Evolutionary conservation across 1,140 invertebrate species (phyloP).

Genomic region (Drosophila funebris): DNA sequence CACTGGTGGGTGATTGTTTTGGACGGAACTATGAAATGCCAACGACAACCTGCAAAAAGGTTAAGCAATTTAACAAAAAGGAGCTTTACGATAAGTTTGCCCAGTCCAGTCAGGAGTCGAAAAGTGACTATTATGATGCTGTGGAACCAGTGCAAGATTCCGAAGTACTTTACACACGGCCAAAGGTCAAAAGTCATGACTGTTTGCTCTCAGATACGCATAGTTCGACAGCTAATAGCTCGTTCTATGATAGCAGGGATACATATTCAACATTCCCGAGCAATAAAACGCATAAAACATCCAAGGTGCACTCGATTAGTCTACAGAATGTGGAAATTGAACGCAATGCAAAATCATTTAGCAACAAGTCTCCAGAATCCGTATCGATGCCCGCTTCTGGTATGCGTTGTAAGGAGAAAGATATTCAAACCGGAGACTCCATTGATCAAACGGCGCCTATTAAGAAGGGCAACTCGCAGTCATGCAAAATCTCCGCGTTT

Average conservation of each 20-base stretch:
- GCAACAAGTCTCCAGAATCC: conserved; percentile 74
- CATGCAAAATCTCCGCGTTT: conserved; percentile 76
- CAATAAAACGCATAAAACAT: conserved; percentile 85
- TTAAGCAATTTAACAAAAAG: conserved; percentile 77
- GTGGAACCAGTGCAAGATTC: conserved; percentile 58
- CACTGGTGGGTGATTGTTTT: conserved; percentile 74
- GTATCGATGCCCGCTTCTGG: conserved; percentile 68
- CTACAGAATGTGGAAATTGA: conserved; percentile 88
- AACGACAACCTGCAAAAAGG: conserved; percentile 80
- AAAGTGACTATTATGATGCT: conserved; percentile 87
- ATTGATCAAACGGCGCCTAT: conserved; percentile 72
- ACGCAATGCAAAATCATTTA: conserved; percentile 85
- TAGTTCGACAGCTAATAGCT: conserved; percentile 85
- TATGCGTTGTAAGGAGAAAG: conserved; percentile 69
- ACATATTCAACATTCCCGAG: conserved; percentile 87
- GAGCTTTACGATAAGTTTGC: conserved; percentile 84
- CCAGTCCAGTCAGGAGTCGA: conserved; percentile 87
- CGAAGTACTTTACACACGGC: conserved; percentile 60
- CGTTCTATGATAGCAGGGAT: conserved; percentile 87
- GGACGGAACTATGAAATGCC: conserved; percentile 83
- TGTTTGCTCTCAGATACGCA: conserved; percentile 85
- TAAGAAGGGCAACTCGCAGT: conserved; percentile 72
- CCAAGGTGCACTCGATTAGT: conserved; percentile 87
- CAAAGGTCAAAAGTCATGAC: conserved; percentile 85
- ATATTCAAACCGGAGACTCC: conserved; percentile 75